These are phyloP conservation scores for Apostichopus californicus DNA, from an alignment of 35 echinoderm and acorn worm species.

Conservation along the genomic window DNA sequence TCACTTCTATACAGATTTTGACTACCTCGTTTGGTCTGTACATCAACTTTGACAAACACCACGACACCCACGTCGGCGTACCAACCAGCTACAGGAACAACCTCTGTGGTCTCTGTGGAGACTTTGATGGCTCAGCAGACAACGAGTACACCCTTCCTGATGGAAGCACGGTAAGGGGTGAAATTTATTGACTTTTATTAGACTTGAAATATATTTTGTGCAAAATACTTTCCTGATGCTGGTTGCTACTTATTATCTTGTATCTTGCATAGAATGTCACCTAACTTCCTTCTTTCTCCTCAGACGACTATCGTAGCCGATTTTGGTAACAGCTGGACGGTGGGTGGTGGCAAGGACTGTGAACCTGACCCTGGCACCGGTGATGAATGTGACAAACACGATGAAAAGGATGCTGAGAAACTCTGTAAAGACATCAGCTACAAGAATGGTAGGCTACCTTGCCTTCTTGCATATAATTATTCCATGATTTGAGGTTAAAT, in stretches of 20 bases:
- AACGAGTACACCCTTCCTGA: conserved; percentile 81
- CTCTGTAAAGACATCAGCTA: conserved; percentile 54
- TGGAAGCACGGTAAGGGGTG: conserved; percentile 58
- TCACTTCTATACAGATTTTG: not conserved
- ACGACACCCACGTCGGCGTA: not conserved
- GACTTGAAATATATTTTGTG: not conserved
- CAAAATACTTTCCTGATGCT: not conserved
- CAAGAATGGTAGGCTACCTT: conserved; percentile 38
- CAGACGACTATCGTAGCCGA: conserved; percentile 43
- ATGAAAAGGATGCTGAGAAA: conserved; percentile 50
- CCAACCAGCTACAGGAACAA: conserved; percentile 47
- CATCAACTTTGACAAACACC: conserved; percentile 19
- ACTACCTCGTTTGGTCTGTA: conserved; percentile 5
- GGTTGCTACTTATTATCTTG: not conserved
- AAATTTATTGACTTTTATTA: not conserved
- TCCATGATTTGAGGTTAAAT: too few relatives aligned
- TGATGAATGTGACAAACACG: conserved; percentile 40
- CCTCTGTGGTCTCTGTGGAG: conserved; percentile 86
- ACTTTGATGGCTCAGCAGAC: conserved; percentile 66
- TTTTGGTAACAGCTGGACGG: conserved; percentile 82
- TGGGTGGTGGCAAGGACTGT: conserved; percentile 48
- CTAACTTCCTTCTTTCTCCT: not conserved
- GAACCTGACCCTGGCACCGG: conserved; percentile 43
- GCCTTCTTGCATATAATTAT: too few relatives aligned
- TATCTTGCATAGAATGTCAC: not conserved